Evolutionary conservation across 2,113 vertebrate genomes (phyloP).

Genomic region (Centrocercus urophasianus): DNA sequence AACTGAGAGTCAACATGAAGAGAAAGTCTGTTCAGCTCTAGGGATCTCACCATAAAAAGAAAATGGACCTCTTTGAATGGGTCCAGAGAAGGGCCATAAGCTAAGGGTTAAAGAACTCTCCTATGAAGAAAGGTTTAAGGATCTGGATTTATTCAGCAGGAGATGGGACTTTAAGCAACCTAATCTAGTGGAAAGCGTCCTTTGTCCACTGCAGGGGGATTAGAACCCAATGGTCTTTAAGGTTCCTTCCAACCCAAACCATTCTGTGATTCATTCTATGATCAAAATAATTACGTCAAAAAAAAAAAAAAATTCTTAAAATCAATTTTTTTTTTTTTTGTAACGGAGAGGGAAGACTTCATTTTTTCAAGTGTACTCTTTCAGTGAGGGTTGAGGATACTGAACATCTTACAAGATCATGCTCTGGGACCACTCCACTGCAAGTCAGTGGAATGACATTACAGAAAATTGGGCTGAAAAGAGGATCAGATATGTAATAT

Average conservation of each 20-base stretch:
- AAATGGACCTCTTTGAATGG: neutral
- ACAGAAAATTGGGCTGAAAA: neutral
- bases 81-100: neutral
- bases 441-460: neutral
- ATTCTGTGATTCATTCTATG: neutral
- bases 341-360: neutral
- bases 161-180: neutral
- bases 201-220: neutral
- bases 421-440: neutral
- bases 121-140: neutral
- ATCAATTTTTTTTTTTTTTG: neutral
- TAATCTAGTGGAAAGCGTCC: neutral
- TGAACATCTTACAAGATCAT: neutral
- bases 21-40: neutral
- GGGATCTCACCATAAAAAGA: neutral
- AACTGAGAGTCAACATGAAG: neutral
- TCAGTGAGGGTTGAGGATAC: neutral
- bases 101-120: neutral
- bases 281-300: neutral
- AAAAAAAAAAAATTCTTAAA: neutral
- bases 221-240: neutral
- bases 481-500: neutral
- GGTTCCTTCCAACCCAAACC: neutral
- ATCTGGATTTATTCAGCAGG: neutral
- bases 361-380: neutral